Evolutionary conservation across 2,113 vertebrate genomes (phyloP).

Genomic region (Hippoglossus stenolepis): DNA sequence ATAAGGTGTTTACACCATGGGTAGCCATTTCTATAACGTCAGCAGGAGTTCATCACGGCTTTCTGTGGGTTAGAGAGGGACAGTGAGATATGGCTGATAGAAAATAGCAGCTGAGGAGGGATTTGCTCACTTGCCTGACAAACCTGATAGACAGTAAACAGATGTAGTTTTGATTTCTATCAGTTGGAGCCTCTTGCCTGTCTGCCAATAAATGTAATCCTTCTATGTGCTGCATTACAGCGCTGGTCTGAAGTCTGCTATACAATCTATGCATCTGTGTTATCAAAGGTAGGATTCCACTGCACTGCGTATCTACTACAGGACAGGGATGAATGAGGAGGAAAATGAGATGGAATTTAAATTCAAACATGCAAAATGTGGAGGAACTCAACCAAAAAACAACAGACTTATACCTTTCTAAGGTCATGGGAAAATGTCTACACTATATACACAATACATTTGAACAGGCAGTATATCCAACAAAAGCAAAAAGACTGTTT

Average conservation of each 20-base stretch:
- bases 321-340: constrained; percentile 21
- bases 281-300: constrained; percentile 45
- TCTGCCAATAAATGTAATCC: constrained; percentile 68
- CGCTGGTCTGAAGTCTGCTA: constrained; percentile 26
- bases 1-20: constrained; percentile 29
- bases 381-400: background rate
- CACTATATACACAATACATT: background rate
- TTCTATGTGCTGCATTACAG: constrained; percentile 55
- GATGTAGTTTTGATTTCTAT: constrained; percentile 71
- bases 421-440: background rate
- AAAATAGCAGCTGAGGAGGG: constrained; percentile 64
- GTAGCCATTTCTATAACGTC: constrained; percentile 26
- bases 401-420: background rate
- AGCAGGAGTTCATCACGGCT: constrained; percentile 61
- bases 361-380: constrained; percentile 11
- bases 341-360: constrained; percentile 19
- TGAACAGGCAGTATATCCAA: background rate
- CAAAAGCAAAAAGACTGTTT: background rate
- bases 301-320: constrained; percentile 12
- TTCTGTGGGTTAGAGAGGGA: constrained; percentile 61
- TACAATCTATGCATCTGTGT: constrained; percentile 51
- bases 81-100: constrained; percentile 60
- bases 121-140: constrained; percentile 68
- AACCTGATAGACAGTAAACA: constrained; percentile 67
- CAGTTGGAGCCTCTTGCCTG: constrained; percentile 46